phyloP scores from a whole-genome alignment of 2,888 invertebrate species.

The Dynastes tityus region DNA sequence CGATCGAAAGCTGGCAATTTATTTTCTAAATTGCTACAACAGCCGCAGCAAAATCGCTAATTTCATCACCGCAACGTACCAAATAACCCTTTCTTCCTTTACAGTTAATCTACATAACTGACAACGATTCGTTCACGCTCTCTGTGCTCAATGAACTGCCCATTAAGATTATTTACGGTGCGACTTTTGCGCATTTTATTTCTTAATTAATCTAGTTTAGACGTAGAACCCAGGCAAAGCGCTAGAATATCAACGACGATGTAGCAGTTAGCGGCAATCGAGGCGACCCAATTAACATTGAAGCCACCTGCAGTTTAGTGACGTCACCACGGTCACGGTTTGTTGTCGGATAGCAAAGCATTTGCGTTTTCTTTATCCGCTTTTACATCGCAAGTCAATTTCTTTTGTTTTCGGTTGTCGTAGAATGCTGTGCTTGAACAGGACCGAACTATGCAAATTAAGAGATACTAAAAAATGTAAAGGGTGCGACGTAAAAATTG shows the following conservation, averaged over 20 bases:
- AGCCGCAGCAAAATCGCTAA: not conserved
- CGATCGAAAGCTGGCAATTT: not conserved
- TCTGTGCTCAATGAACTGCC: slow-evolving; percentile 33
- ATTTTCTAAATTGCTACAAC: not conserved
- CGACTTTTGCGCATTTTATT: slow-evolving; percentile 48
- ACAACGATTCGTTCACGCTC: slow-evolving; percentile 20
- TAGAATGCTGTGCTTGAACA: not conserved
- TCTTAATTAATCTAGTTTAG: slow-evolving; percentile 52
- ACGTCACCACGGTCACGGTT: slow-evolving; percentile 56
- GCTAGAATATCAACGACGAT: slow-evolving; percentile 34
- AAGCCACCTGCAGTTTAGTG: slow-evolving; percentile 54
- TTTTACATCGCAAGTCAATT: slow-evolving; percentile 37
- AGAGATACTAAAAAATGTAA: not conserved
- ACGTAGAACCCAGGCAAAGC: slow-evolving; percentile 43
- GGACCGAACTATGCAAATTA: slow-evolving; percentile 33
- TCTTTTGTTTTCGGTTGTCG: slow-evolving; percentile 25
- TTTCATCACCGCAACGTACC: slow-evolving; percentile 13
- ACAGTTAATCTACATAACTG: slow-evolving; percentile 13
- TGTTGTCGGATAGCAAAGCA: slow-evolving; percentile 49
- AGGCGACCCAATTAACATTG: slow-evolving; percentile 54
- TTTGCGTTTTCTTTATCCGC: slow-evolving; percentile 38
- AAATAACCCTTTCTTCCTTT: slow-evolving; percentile 14
- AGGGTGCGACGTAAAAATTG: too few relatives aligned
- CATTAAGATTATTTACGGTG: slow-evolving; percentile 44
- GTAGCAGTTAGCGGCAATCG: slow-evolving; percentile 36